phyloP scores from a whole-genome alignment of 1,140 invertebrate species.

The Leptopilina clavipes region DNA sequence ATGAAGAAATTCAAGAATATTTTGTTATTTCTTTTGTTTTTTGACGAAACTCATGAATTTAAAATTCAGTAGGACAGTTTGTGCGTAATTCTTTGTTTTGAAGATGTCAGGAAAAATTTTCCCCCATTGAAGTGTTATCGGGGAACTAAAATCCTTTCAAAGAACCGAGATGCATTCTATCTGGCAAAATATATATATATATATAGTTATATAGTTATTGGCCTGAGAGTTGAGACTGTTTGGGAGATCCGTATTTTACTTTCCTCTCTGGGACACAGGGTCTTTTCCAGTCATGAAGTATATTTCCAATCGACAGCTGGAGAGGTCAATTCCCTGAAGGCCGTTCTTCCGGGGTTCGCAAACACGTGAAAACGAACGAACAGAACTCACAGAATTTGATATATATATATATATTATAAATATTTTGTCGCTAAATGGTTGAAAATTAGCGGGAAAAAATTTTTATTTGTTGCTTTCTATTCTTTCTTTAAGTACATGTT shows the following conservation, averaged over 20 bases:
- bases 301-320: conserved; percentile 29
- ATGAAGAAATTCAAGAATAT: no score
- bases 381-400: not conserved
- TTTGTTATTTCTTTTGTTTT: no score
- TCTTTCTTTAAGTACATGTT: no score
- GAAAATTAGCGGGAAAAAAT: no score
- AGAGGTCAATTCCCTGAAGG: conserved; percentile 63
- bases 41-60: no score
- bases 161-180: conserved; percentile 25
- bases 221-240: not conserved
- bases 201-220: conserved; percentile 33
- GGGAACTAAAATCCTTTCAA: conserved; percentile 18
- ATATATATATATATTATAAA: no score
- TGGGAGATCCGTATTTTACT: conserved; percentile 30
- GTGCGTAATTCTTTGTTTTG: conserved; percentile 6
- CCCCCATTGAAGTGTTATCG: conserved; percentile 20
- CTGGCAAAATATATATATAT: conserved; percentile 23
- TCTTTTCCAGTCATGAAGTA: conserved; percentile 26
- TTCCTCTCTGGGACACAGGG: conserved; percentile 4
- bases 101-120: not conserved
- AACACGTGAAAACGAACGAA: conserved; percentile 40
- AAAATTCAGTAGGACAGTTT: no score
- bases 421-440: no score
- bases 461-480: no score
- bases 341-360: conserved; percentile 63